Conservation (phyloP, 2,113 vertebrate species). For the Nerophis ophidion region DNA sequence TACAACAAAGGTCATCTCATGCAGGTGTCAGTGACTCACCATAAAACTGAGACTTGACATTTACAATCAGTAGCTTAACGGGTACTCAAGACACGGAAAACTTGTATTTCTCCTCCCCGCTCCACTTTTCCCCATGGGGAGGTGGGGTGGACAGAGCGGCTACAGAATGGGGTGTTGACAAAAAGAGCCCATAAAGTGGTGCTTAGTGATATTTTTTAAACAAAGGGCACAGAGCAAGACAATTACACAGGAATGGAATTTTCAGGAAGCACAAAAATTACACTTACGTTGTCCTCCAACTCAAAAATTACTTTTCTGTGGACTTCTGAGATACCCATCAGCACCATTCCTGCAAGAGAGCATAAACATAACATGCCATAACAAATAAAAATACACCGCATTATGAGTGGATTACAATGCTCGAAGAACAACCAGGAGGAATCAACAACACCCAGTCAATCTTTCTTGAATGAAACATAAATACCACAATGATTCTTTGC, state of each 20-base stretch:
- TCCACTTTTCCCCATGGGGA: not conserved
- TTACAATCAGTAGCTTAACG: constrained; percentile 23
- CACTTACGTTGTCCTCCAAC: constrained; percentile 89
- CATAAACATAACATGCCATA: not conserved
- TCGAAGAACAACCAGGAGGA: not conserved
- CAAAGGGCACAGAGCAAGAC: constrained; percentile 9
- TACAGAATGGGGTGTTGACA: constrained; percentile 2
- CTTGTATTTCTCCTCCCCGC: constrained; percentile 26
- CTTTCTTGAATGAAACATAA: not conserved
- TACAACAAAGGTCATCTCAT: not conserved
- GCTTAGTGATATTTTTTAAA: not conserved
- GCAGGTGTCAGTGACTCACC: not conserved
- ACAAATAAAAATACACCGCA: not conserved
- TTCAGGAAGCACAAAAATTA: not conserved
- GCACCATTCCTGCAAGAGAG: constrained; percentile 78
- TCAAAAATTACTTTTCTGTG: constrained; percentile 88
- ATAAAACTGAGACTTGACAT: constrained; percentile 42
- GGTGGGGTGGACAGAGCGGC: not conserved
- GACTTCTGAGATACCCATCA: constrained; percentile 87
- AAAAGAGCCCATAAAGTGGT: constrained; percentile 5
- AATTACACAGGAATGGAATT: constrained; percentile 5
- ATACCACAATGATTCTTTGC: not conserved
- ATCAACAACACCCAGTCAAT: too few species aligned
- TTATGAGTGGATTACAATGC: not conserved
- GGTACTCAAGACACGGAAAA: constrained; percentile 32